phyloP scores from a whole-genome alignment of 2,888 invertebrate genomes.

The Ophion costatus region DNA sequence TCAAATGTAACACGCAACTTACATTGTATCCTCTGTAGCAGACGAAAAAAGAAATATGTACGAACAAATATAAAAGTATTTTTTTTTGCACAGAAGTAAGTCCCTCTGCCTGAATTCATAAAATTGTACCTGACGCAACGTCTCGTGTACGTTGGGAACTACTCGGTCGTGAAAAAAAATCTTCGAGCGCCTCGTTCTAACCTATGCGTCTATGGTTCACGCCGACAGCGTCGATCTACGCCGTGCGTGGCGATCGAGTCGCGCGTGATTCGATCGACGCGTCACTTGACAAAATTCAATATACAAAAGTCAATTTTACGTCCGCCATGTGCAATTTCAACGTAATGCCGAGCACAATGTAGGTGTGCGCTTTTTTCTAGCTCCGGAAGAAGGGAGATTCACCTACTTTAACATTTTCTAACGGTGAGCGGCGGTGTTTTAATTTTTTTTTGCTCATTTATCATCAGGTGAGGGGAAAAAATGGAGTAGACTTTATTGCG shows the following conservation, averaged over 20 bases:
- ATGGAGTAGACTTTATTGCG: neutral
- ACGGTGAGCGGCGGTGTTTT: slow-evolving; percentile 28
- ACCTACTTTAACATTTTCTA: slow-evolving; percentile 53
- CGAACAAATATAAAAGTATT: slow-evolving; percentile 23
- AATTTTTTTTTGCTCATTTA: neutral
- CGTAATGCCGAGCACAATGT: slow-evolving; percentile 56
- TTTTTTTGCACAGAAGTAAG: neutral
- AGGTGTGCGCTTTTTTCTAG: slow-evolving; percentile 43
- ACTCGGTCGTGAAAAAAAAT: too few relatives aligned
- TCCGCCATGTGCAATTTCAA: slow-evolving; percentile 63
- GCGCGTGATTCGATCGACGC: neutral
- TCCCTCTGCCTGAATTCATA: neutral
- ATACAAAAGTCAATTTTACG: slow-evolving; percentile 24
- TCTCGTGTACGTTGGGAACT: too few relatives aligned
- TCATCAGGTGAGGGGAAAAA: slow-evolving; percentile 1
- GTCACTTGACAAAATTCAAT: slow-evolving; percentile 45
- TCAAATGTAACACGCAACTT: slow-evolving; percentile 36
- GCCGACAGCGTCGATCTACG: neutral
- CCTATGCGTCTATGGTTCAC: neutral
- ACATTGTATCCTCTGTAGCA: slow-evolving; percentile 56
- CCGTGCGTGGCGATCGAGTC: too few relatives aligned
- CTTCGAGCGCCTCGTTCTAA: slow-evolving; percentile 18
- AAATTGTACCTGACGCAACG: neutral
- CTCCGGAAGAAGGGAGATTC: slow-evolving; percentile 26
- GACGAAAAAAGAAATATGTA: slow-evolving; percentile 44